These are phyloP conservation scores for Tetramorium alpestre DNA, from an alignment of 1,140 invertebrate genomes.

Conservation along the genomic window DNA sequence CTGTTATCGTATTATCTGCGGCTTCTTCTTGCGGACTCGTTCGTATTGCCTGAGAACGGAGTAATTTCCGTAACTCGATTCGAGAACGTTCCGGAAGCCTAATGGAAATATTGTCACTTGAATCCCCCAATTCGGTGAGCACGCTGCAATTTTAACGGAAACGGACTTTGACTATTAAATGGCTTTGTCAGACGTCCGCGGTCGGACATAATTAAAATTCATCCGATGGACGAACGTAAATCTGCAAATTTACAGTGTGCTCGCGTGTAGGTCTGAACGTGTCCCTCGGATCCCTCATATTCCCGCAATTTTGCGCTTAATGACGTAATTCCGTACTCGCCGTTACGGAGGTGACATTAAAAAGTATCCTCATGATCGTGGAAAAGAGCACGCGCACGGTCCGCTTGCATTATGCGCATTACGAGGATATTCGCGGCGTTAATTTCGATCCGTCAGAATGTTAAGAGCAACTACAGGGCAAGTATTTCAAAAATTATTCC, in stretches of 20 bases:
- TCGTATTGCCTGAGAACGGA: not conserved
- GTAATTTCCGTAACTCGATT: constrained; percentile 11
- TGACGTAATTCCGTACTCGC: constrained; percentile 42
- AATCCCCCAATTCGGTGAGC: not conserved
- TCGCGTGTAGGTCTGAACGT: not conserved
- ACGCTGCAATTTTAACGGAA: constrained; percentile 11
- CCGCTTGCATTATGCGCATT: constrained; percentile 31
- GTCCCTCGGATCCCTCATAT: not conserved
- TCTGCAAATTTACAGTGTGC: constrained; percentile 29
- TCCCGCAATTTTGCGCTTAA: constrained; percentile 34
- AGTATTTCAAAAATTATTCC: not conserved
- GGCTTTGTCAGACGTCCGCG: constrained; percentile 15
- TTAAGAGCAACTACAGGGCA: not conserved
- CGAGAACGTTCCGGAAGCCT: not conserved
- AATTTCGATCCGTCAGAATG: constrained; percentile 35
- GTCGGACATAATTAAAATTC: constrained; percentile 45
- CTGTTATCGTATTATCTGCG: not conserved
- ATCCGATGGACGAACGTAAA: constrained; percentile 20
- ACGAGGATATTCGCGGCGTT: constrained; percentile 4
- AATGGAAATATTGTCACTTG: constrained; percentile 23
- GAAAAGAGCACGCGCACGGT: constrained; percentile 30
- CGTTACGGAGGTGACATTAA: constrained; percentile 36
- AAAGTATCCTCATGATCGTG: constrained; percentile 42
- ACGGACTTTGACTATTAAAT: constrained; percentile 37
- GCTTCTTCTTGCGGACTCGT: not conserved